A percentile compares a stretch with the other conserved stretches of the same genome.
Evolutionary conservation across 2,888 invertebrate species (phyloP).

Genomic region (Oconnorella tubifera): DNA sequence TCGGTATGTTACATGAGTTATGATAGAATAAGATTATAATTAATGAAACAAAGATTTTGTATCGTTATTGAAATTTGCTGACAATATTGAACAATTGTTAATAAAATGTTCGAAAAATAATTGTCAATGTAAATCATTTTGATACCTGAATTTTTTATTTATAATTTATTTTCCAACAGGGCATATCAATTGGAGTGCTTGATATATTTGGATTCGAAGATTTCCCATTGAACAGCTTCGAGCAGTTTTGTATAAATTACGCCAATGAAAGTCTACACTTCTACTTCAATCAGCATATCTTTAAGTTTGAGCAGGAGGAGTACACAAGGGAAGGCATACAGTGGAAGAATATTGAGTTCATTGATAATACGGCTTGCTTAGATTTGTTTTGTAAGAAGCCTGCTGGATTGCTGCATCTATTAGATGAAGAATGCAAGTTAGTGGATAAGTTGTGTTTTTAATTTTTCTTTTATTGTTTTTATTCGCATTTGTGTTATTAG

Average conservation of each 20-base stretch:
- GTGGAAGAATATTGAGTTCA: constrained; percentile 93
- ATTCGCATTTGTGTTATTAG: no score
- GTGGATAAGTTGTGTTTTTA: constrained; percentile 44
- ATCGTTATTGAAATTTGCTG: no score
- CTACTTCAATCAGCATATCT: constrained; percentile 97
- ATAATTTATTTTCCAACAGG: no score
- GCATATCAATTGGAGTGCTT: constrained; percentile 89
- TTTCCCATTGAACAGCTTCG: constrained; percentile 79
- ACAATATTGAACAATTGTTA: no score
- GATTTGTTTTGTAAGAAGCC: constrained; percentile 88
- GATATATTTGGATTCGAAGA: constrained; percentile 98
- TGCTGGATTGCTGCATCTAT: constrained; percentile 79
- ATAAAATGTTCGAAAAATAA: no score
- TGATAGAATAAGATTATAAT: no score
- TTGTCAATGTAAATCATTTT: no score
- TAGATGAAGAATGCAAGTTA: constrained; percentile 96
- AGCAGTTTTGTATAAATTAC: constrained; percentile 95
- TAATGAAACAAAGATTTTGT: no score
- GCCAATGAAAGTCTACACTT: constrained; percentile 95
- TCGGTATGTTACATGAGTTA: no score
- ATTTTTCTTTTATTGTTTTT: constrained; percentile 5
- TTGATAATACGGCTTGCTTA: constrained; percentile 90
- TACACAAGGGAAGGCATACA: constrained; percentile 87
- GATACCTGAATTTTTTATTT: no score
- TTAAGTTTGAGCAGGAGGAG: constrained; percentile 80